These are phyloP conservation scores for Mellivora capensis DNA, from an alignment of 2,113 vertebrate genomes.

Conservation along the genomic window DNA sequence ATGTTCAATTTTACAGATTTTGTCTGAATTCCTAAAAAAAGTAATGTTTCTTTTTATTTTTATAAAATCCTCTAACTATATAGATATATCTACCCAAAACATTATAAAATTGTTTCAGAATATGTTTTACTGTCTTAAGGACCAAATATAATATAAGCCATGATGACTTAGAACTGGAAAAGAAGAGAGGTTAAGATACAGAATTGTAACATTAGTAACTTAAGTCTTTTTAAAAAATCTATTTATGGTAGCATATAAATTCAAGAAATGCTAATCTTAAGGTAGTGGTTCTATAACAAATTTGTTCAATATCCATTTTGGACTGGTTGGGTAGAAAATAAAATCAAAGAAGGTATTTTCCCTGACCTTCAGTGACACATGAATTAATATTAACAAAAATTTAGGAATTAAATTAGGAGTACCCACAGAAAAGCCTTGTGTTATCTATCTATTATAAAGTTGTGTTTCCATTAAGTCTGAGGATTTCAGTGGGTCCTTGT, in stretches of 20 bases:
- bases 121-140: not conserved
- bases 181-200: not conserved
- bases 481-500: not conserved
- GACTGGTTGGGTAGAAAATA: conserved; percentile 36
- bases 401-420: conserved; percentile 60
- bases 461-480: conserved; percentile 61
- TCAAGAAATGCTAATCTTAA: not conserved
- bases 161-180: not conserved
- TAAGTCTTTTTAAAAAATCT: not conserved
- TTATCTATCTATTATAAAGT: conserved; percentile 62
- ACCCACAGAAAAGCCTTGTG: conserved; percentile 51
- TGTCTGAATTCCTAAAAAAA: not conserved
- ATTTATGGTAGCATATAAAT: not conserved
- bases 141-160: not conserved
- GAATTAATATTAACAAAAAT: conserved; percentile 75
- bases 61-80: not conserved
- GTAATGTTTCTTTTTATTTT: not conserved
- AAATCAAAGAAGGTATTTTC: conserved; percentile 69
- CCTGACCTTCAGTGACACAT: conserved; percentile 55
- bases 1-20: not conserved
- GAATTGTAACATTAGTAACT: not conserved
- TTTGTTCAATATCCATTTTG: conserved; percentile 40
- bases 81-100: not conserved
- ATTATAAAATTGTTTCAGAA: not conserved
- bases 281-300: not conserved